Conservation (phyloP, 2,888 invertebrate species). For the Nematopogon swammerdamellus region DNA sequence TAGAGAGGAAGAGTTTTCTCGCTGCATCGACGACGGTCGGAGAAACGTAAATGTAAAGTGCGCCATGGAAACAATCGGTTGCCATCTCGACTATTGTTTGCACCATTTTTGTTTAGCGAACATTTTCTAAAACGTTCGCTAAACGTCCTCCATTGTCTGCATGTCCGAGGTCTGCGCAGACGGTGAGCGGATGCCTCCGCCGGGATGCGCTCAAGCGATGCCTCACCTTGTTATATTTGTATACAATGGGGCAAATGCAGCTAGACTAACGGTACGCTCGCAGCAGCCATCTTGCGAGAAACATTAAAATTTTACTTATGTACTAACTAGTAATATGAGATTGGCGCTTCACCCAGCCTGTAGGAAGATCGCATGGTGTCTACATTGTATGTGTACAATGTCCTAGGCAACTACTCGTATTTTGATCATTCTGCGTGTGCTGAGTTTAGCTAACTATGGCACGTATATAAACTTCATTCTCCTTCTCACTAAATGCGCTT, state of each 20-base stretch:
- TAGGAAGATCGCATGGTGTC: no score
- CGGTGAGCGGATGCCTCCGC: background rate
- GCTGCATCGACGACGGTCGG: no score
- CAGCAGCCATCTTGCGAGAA: background rate
- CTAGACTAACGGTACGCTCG: background rate
- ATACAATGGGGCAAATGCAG: background rate
- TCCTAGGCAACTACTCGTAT: no score
- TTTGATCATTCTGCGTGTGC: no score
- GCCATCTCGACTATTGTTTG: background rate
- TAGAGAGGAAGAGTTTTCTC: background rate
- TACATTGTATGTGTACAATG: no score
- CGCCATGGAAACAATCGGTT: background rate
- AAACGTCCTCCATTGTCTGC: background rate
- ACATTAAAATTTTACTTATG: no score
- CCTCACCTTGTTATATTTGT: background rate
- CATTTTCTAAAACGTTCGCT: background rate
- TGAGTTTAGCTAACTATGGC: no score
- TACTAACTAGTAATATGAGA: no score
- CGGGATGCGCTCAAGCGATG: background rate
- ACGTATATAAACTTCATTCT: no score
- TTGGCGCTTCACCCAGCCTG: no score
- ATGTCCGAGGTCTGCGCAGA: background rate
- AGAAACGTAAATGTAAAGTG: background rate
- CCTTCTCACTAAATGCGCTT: no score
- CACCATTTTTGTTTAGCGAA: background rate